These are phyloP conservation scores for Coenonympha glycerion DNA, from an alignment of 2,888 invertebrate species.

Conservation along the genomic window DNA sequence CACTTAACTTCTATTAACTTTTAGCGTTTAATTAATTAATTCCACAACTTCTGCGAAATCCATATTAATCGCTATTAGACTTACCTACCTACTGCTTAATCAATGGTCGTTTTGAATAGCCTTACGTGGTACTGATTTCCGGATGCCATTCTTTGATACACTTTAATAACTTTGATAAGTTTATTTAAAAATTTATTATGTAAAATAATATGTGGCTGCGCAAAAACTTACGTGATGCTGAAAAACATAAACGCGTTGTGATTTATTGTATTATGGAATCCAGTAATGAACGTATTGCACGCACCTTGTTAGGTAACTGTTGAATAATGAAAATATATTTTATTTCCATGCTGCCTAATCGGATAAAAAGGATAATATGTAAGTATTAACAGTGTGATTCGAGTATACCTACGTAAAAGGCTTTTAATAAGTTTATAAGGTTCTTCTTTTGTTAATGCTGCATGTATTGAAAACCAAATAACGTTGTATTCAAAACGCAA, in stretches of 20 bases:
- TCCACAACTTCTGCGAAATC: conserved; percentile 14
- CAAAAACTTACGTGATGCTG: conserved; percentile 15
- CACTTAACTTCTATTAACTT: conserved; percentile 13
- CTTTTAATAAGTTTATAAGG: background rate
- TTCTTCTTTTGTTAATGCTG: background rate
- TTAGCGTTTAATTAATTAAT: conserved; percentile 19
- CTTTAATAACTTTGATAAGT: background rate
- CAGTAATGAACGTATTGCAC: conserved; percentile 34
- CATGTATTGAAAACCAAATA: background rate
- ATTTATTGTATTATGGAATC: conserved; percentile 25
- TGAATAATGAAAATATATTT: conserved; percentile 40
- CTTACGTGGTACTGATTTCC: conserved; percentile 8
- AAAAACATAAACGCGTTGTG: conserved; percentile 15
- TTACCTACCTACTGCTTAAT: conserved; percentile 16
- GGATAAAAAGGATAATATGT: conserved; percentile 29
- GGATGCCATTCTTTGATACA: conserved; percentile 6
- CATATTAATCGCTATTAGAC: conserved; percentile 11
- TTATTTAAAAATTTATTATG: background rate
- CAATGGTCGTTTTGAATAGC: conserved; percentile 14
- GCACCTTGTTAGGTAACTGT: conserved; percentile 38
- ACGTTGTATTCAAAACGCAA: no score
- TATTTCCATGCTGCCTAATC: conserved; percentile 44
- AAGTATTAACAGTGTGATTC: conserved; percentile 24
- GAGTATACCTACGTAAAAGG: background rate
- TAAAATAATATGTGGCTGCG: background rate